phyloP scores from a whole-genome alignment of 2,888 invertebrate species.

The Masnerella sp. region DNA sequence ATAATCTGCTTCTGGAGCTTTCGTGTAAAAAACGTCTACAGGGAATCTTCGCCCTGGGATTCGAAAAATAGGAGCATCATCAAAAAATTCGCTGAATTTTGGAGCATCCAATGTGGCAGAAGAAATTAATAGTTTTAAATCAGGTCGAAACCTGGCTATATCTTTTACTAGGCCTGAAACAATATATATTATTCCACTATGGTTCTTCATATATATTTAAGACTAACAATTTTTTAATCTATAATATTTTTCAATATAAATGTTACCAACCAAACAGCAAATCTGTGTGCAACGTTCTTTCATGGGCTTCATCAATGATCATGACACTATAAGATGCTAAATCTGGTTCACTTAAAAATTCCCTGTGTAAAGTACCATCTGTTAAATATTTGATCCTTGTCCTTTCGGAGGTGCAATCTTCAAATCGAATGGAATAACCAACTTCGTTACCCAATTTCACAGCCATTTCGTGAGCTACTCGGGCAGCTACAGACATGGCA shows the following conservation, averaged over 20 bases:
- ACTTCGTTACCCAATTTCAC: constrained; percentile 97
- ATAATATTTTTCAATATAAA: not conserved
- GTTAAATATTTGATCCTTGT: constrained; percentile 99
- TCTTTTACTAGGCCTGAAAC: constrained; percentile 92
- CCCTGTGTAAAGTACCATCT: constrained; percentile 97
- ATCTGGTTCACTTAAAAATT: constrained; percentile 98
- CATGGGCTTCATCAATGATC: constrained; percentile 99
- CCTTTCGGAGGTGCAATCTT: constrained; percentile 94
- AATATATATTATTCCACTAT: too few species aligned
- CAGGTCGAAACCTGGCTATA: constrained; percentile 94
- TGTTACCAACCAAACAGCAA: constrained; percentile 87
- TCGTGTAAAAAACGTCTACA: constrained; percentile 99
- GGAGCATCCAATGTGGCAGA: constrained; percentile 98
- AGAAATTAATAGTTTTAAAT: constrained; percentile 97
- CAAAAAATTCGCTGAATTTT: constrained; percentile 98
- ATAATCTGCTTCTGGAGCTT: constrained; percentile 99
- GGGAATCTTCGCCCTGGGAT: constrained; percentile 99
- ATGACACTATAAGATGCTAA: constrained; percentile 97
- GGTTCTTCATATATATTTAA: not conserved
- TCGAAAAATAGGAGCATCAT: constrained; percentile 97
- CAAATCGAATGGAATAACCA: constrained; percentile 95
- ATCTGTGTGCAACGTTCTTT: constrained; percentile 98
- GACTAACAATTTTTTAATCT: not conserved
- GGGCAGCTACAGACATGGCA: constrained; percentile 99
- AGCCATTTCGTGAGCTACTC: constrained; percentile 98